Percentiles rank a stretch among this genome's conserved stretches.
Evolutionary conservation across 2,888 invertebrate species (phyloP).

Genomic region (Drosophila meridiana): DNA sequence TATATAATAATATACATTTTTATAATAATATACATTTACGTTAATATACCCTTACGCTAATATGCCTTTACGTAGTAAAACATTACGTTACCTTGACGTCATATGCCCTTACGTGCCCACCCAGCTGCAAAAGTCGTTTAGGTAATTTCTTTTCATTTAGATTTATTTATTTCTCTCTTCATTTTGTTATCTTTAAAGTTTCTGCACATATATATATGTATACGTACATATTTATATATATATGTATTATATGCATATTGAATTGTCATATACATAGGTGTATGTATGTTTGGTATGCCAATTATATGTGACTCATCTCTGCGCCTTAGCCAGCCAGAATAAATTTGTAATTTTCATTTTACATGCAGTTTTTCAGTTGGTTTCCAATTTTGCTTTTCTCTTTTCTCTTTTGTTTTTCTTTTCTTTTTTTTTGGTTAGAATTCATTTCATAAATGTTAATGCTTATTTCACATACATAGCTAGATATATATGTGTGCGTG

Average conservation of each 20-base stretch:
- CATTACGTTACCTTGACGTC: too few relatives aligned
- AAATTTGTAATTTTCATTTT: slow-evolving; percentile 19
- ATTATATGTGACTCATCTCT: slow-evolving; percentile 30
- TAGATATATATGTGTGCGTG: slow-evolving; percentile 24
- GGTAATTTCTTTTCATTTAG: slow-evolving; percentile 58
- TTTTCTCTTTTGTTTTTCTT: not conserved
- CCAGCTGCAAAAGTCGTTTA: not conserved
- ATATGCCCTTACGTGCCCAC: not conserved
- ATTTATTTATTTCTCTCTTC: slow-evolving; percentile 65
- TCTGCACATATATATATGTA: slow-evolving; percentile 32
- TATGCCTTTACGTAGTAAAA: too few relatives aligned
- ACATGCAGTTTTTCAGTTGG: not conserved
- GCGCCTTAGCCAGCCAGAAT: slow-evolving; percentile 31
- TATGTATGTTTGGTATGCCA: slow-evolving; percentile 32
- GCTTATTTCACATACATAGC: slow-evolving; percentile 57
- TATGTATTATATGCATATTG: slow-evolving; percentile 16
- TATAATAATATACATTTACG: too few relatives aligned
- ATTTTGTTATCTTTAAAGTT: slow-evolving; percentile 42
- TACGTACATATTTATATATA: slow-evolving; percentile 8
- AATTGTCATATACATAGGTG: slow-evolving; percentile 28
- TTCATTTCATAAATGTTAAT: slow-evolving; percentile 62
- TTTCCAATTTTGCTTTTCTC: not conserved
- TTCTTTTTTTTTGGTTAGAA: slow-evolving; percentile 9
- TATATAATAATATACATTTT: too few relatives aligned
- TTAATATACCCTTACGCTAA: not conserved